Evolutionary conservation across 2,888 invertebrate species (phyloP).

Genomic region (Lasioglossum malachurum): DNA sequence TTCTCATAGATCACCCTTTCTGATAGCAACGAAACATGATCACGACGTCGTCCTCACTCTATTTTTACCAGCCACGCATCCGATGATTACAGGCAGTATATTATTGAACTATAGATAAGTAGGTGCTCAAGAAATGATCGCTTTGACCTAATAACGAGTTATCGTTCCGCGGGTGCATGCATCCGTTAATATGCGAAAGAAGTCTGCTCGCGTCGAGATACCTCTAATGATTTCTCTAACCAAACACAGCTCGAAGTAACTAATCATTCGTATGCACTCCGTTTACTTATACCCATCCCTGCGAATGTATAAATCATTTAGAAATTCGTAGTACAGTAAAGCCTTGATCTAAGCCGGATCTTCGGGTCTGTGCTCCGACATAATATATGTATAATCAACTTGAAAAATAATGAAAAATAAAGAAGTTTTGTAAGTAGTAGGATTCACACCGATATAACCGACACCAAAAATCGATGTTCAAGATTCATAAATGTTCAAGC

Average conservation of each 20-base stretch:
- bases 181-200: slow-evolving; percentile 11
- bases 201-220: background rate
- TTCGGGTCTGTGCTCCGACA: too few species aligned
- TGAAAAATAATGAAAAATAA: too few species aligned
- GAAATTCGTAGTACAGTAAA: too few species aligned
- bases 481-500: background rate
- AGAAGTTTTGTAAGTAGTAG: too few species aligned
- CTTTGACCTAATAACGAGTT: slow-evolving; percentile 43
- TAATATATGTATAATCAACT: too few species aligned
- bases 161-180: slow-evolving; percentile 16
- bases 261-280: background rate
- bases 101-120: slow-evolving; percentile 39
- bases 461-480: background rate
- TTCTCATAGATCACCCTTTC: background rate
- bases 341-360: too few species aligned
- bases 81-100: slow-evolving; percentile 16
- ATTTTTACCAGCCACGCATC: slow-evolving; percentile 26
- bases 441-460: too few species aligned
- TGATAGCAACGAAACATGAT: background rate
- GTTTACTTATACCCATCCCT: too few species aligned
- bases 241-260: background rate
- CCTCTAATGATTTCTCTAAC: background rate
- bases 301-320: too few species aligned
- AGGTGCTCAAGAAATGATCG: slow-evolving; percentile 13
- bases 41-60: background rate